Conservation (phyloP, 1,140 invertebrate species). For the Cotesia glomerata region DNA sequence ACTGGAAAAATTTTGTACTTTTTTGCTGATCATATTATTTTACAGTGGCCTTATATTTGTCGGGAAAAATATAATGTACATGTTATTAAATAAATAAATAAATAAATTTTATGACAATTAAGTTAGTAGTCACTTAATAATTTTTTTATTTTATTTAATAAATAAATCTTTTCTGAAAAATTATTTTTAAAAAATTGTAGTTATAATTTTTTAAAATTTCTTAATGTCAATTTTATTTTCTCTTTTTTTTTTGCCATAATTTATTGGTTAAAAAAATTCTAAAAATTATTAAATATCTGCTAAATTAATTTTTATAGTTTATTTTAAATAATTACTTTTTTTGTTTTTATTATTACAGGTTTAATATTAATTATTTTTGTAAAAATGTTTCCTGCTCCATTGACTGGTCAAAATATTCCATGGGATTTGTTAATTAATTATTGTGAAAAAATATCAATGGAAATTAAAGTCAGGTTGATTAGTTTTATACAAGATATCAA, state of each 20-base stretch:
- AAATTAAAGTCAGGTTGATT: slow-evolving; percentile 40
- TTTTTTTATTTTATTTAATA: neutral
- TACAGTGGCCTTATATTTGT: slow-evolving; percentile 81
- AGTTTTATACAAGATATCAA: neutral
- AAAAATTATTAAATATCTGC: too few species aligned
- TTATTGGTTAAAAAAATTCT: too few species aligned
- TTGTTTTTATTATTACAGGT: slow-evolving; percentile 6
- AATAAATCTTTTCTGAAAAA: too few species aligned
- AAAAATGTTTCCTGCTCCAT: slow-evolving; percentile 1
- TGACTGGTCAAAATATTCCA: slow-evolving; percentile 38
- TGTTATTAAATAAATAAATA: slow-evolving; percentile 45
- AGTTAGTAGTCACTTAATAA: too few species aligned
- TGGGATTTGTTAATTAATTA: slow-evolving; percentile 47
- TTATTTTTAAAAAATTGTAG: neutral
- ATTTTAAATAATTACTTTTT: neutral
- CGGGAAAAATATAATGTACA: slow-evolving; percentile 38
- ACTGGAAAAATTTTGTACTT: slow-evolving; percentile 86
- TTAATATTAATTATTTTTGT: slow-evolving; percentile 26
- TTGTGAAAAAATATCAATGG: slow-evolving; percentile 38
- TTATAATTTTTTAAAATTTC: too few species aligned
- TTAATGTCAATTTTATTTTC: too few species aligned
- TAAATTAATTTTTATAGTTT: neutral
- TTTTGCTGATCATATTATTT: slow-evolving; percentile 84
- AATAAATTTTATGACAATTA: too few species aligned
- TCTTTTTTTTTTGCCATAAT: too few species aligned